phyloP scores from a whole-genome alignment of 2,888 invertebrate species.

The Microchrysa polita region DNA sequence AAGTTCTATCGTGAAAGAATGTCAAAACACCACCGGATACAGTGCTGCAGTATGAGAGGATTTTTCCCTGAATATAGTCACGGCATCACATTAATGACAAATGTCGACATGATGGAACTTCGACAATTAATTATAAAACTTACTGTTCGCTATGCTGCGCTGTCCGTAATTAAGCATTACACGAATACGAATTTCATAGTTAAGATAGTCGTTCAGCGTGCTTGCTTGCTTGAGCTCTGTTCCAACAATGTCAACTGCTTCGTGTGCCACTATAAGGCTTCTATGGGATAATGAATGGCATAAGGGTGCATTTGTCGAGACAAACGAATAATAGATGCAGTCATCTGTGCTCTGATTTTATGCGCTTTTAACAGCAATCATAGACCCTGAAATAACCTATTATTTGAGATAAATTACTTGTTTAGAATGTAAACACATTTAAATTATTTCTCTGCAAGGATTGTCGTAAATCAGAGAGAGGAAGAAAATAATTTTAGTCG shows the following conservation, averaged over 20 bases:
- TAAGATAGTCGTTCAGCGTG: not conserved
- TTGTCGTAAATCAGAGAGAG: too few relatives aligned
- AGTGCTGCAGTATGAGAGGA: slow-evolving; percentile 7
- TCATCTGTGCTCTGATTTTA: slow-evolving; percentile 19
- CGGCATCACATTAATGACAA: slow-evolving; percentile 41
- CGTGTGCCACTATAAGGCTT: not conserved
- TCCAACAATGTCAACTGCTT: not conserved
- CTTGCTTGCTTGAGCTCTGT: not conserved
- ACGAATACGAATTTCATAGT: slow-evolving; percentile 41
- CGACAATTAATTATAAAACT: slow-evolving; percentile 39
- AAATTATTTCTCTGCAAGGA: too few relatives aligned
- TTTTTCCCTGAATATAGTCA: slow-evolving; percentile 15
- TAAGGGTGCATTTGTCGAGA: not conserved
- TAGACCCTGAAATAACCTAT: not conserved
- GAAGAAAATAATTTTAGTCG: too few relatives aligned
- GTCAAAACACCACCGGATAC: too few relatives aligned
- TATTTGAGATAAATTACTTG: not conserved
- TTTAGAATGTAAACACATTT: too few relatives aligned
- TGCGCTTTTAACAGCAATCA: not conserved
- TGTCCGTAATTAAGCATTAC: slow-evolving; percentile 34
- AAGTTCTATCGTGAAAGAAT: slow-evolving; percentile 12
- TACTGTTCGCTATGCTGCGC: too few relatives aligned
- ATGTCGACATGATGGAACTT: slow-evolving; percentile 38
- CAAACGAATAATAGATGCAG: not conserved
- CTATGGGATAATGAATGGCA: not conserved